Evolutionary conservation across 2,797 vertebrate genomes (phyloP), one percentile per base, ranked within the genome.

Genomic region (Muraenolepis orangiensis): DNA sequence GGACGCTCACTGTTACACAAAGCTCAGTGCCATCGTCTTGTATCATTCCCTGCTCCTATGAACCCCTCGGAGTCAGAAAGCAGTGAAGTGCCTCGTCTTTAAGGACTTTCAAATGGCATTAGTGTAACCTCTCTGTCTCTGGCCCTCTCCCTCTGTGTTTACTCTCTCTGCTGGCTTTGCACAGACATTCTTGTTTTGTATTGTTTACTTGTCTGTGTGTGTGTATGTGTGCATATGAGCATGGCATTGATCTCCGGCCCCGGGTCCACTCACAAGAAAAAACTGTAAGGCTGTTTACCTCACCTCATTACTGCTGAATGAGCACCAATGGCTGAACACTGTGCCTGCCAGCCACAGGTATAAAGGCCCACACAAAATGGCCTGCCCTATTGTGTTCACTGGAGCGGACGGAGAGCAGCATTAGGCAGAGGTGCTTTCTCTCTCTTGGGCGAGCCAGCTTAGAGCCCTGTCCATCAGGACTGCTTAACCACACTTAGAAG

Each of bases 271-370:
- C 69, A 23, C 26, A 3, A 13, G 61, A 66, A 28, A 10, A n/a
- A 1, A 13, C 3, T 26, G 14, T 1, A 66, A 13, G 3, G 28
- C 23, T 81, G 72, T 82, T 82, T 69, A 69, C n/a, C 66, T 82
- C 42, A 57, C 31, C 70, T 78, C 72, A 75, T 80, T 78, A 70
- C 28, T 76, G 69, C 70, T 73, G 70, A 81, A 76, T 79, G 73
- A 74, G 68, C 72, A 30, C 70, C 46, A 29, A 34, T 74, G 66
- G 36, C 34, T 81, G 69, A 73, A 82, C 61, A 72, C 74, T 18
- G 72, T 70, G 74, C 78, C 76, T 26, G 40, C 66, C 70, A 79
- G 64, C 76, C 13, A 11, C 1, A 11, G 40, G 40, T 12, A 16
- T 42, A 7, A 38, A 7, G 40, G 40, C 51, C 28, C 68, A 74